phyloP scores from a whole-genome alignment of 2,888 invertebrate species.

The Yponomeuta cagnagella region DNA sequence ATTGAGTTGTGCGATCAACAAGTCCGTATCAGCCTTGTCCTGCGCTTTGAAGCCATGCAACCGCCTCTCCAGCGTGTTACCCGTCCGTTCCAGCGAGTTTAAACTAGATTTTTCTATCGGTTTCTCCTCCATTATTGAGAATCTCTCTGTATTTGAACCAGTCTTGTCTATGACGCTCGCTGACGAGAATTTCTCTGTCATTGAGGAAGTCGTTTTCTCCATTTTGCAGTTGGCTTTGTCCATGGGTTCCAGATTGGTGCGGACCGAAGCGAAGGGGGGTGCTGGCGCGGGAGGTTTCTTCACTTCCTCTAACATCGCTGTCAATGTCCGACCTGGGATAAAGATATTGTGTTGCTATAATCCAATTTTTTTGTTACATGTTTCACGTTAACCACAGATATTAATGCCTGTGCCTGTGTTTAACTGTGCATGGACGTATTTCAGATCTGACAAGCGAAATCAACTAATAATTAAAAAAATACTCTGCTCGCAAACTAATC shows the following conservation, averaged over 20 bases:
- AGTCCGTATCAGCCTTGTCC: constrained; percentile 49
- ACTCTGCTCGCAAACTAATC: too few relatives aligned
- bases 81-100: constrained; percentile 28
- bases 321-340: constrained; percentile 52
- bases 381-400: too few relatives aligned
- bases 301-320: constrained; percentile 61
- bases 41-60: constrained; percentile 26
- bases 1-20: constrained; percentile 63
- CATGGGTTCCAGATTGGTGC: constrained; percentile 28
- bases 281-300: constrained; percentile 51
- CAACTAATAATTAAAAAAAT: too few relatives aligned
- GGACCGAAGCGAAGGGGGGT: constrained; percentile 36
- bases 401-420: too few relatives aligned
- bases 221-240: constrained; percentile 35
- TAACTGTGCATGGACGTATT: too few relatives aligned
- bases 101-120: constrained; percentile 14
- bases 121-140: constrained; percentile 20
- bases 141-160: constrained; percentile 29
- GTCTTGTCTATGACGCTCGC: not conserved
- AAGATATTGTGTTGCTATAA: not conserved
- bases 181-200: constrained; percentile 6
- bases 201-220: constrained; percentile 26
- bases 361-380: too few relatives aligned
- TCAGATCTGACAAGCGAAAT: too few relatives aligned
- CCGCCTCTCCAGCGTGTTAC: constrained; percentile 50